These are phyloP conservation scores for Odontomachus brunneus DNA, from an alignment of 1,140 invertebrate genomes.

Conservation along the genomic window DNA sequence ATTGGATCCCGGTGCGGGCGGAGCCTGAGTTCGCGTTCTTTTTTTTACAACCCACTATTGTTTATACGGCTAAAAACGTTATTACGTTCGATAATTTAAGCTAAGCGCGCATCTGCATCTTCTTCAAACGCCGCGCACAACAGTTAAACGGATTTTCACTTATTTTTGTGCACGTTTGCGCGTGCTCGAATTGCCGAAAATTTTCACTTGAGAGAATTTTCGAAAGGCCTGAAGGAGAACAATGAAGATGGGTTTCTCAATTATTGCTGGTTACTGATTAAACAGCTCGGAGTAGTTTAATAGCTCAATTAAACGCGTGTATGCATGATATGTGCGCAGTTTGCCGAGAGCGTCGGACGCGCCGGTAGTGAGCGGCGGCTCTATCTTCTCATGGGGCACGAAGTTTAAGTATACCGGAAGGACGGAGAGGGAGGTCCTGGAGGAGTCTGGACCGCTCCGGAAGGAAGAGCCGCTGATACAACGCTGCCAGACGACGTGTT, in stretches of 20 bases:
- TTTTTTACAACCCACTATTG: background rate
- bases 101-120: too few relatives aligned
- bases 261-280: background rate
- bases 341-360: conserved; percentile 94
- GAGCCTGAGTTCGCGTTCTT: background rate
- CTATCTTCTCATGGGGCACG: conserved; percentile 96
- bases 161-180: too few relatives aligned
- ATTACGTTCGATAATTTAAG: too few relatives aligned
- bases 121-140: too few relatives aligned
- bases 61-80: too few relatives aligned
- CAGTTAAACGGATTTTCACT: too few relatives aligned
- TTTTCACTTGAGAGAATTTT: background rate
- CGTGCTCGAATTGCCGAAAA: too few relatives aligned
- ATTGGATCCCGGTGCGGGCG: background rate
- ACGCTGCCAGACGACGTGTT: conserved; percentile 86
- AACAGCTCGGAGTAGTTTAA: background rate
- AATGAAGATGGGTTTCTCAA: background rate
- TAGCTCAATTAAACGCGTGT: background rate
- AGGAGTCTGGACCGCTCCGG: conserved; percentile 87
- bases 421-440: conserved; percentile 94
- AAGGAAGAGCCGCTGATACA: conserved; percentile 87
- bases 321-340: conserved; percentile 83
- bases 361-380: conserved; percentile 95
- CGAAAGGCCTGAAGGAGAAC: too few relatives aligned
- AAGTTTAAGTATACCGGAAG: conserved; percentile 96